Conservation (phyloP, 2,113 vertebrate genomes). For the Galeopterus variegatus region DNA sequence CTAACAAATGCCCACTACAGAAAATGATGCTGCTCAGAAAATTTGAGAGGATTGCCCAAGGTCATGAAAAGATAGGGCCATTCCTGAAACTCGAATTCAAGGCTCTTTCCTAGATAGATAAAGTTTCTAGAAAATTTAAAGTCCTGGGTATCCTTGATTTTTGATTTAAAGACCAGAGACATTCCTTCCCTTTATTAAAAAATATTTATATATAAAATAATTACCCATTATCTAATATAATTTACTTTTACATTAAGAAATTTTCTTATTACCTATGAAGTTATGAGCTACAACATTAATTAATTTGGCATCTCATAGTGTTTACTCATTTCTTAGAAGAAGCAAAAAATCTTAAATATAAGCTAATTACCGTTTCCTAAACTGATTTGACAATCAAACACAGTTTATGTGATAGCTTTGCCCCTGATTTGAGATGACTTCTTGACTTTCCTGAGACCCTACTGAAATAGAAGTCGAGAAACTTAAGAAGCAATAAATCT, state of each 20-base stretch:
- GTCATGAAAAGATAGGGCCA: too few species aligned
- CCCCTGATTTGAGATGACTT: not conserved
- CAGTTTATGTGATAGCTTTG: not conserved
- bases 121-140: not conserved
- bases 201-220: not conserved
- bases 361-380: not conserved
- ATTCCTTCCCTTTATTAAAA: not conserved
- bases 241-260: not conserved
- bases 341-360: constrained; percentile 47
- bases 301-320: not conserved
- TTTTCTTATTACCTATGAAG: not conserved
- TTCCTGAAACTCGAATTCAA: not conserved
- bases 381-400: not conserved
- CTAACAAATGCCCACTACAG: not conserved
- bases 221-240: not conserved
- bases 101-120: not conserved
- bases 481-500: constrained; percentile 13
- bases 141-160: not conserved
- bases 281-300: not conserved
- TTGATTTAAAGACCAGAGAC: not conserved
- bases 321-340: not conserved
- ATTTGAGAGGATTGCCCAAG: not conserved
- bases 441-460: not conserved
- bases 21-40: not conserved
- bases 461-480: constrained; percentile 16